Evolutionary conservation across 2,888 invertebrate genomes (phyloP).

Genomic region (Morpho deidamia): DNA sequence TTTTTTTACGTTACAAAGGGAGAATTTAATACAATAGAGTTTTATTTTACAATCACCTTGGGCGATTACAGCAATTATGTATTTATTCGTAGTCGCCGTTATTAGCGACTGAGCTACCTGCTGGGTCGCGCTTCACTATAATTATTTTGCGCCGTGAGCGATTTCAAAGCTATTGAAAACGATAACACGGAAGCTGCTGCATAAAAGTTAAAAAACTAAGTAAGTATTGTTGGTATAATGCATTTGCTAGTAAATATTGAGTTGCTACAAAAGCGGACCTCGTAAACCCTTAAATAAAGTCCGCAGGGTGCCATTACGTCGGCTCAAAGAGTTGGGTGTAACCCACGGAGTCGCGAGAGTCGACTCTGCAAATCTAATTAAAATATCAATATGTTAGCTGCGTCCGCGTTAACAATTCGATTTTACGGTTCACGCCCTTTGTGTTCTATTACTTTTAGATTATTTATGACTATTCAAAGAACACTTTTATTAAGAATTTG

Average conservation of each 20-base stretch:
- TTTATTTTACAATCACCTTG: conserved; percentile 43
- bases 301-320: conserved; percentile 75
- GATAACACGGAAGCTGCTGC: conserved; percentile 76
- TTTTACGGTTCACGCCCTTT: conserved; percentile 66
- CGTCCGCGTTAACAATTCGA: conserved; percentile 71
- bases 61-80: conserved; percentile 62
- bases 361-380: conserved; percentile 78
- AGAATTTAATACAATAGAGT: conserved; percentile 29
- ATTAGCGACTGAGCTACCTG: conserved; percentile 59
- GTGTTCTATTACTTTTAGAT: conserved; percentile 18
- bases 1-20: conserved; percentile 15
- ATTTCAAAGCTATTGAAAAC: conserved; percentile 72
- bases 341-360: conserved; percentile 52
- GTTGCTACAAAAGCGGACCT: conserved; percentile 64
- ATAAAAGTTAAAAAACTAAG: conserved; percentile 73
- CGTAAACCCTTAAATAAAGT: conserved; percentile 72
- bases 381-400: conserved; percentile 77
- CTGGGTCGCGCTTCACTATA: conserved; percentile 67
- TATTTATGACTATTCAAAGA: conserved; percentile 1
- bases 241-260: conserved; percentile 78
- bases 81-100: conserved; percentile 50
- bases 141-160: conserved; percentile 63
- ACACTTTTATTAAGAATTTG: background rate
- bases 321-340: conserved; percentile 74
- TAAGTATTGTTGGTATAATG: conserved; percentile 75